These are phyloP conservation scores for Baronia brevicornis DNA, from an alignment of 2,888 invertebrate species.

Conservation along the genomic window DNA sequence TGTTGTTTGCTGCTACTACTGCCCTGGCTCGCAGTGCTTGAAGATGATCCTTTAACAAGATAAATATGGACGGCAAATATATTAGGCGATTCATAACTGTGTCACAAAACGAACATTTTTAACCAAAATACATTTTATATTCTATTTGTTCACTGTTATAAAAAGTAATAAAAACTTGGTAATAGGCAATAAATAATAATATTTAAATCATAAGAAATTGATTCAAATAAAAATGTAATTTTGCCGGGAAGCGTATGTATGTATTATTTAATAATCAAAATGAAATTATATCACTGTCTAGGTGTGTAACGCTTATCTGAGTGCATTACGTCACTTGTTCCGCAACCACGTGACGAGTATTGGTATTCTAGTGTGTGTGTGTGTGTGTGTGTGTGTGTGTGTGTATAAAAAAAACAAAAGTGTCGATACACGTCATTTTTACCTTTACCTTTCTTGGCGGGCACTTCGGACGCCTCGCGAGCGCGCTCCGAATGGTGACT, in stretches of 20 bases:
- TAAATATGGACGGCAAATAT: constrained; percentile 3
- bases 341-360: no score
- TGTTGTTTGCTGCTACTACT: constrained; percentile 58
- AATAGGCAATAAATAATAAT: background rate
- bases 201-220: background rate
- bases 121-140: no score
- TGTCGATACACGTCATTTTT: constrained; percentile 20
- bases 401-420: constrained; percentile 12
- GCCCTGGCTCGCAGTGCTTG: constrained; percentile 56
- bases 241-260: no score
- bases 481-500: constrained; percentile 56
- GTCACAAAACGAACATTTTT: background rate
- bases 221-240: background rate
- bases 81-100: background rate
- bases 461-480: constrained; percentile 47
- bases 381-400: no score
- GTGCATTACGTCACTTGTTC: no score
- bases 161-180: no score
- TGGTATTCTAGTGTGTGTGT: no score
- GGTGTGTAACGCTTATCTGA: no score
- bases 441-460: constrained; percentile 71
- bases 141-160: no score
- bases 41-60: constrained; percentile 48
- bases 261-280: no score
- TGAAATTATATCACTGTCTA: no score